These are phyloP conservation scores for Tenthredo mesomela DNA, from an alignment of 2,888 invertebrate genomes.

Conservation along the genomic window DNA sequence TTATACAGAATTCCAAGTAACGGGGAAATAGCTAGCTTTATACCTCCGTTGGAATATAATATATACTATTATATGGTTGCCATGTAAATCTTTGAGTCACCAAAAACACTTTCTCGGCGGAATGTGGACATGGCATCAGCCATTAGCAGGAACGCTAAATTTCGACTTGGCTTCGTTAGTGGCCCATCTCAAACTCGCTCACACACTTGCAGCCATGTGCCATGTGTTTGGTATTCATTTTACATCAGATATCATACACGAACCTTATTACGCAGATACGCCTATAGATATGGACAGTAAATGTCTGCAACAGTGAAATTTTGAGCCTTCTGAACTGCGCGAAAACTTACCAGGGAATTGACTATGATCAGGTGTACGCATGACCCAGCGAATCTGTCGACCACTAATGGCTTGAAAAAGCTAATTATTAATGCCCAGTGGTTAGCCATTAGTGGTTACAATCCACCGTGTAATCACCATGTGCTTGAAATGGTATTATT, in stretches of 20 bases:
- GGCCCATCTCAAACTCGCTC: neutral
- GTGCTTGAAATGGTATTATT: neutral
- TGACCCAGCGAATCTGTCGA: neutral
- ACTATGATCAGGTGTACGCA: neutral
- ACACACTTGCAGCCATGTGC: neutral
- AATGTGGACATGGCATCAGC: neutral
- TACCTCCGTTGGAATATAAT: neutral
- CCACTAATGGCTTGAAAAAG: constrained; percentile 18
- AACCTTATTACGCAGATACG: neutral
- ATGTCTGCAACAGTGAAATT: neutral
- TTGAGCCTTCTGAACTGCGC: neutral
- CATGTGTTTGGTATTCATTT: neutral
- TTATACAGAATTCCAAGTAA: neutral
- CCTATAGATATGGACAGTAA: neutral
- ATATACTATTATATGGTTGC: neutral
- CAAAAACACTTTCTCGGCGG: constrained; percentile 22
- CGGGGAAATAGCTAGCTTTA: neutral
- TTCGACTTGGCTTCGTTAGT: constrained; percentile 36
- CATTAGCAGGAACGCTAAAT: neutral
- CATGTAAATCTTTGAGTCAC: constrained; percentile 9
- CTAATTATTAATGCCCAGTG: constrained; percentile 32
- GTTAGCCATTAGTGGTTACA: constrained; percentile 27
- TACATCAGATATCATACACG: neutral
- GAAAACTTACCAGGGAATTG: constrained; percentile 8
- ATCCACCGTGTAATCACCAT: constrained; percentile 9